Conservation (phyloP, 2,888 invertebrate species). For the Drosophila diplacantha region DNA sequence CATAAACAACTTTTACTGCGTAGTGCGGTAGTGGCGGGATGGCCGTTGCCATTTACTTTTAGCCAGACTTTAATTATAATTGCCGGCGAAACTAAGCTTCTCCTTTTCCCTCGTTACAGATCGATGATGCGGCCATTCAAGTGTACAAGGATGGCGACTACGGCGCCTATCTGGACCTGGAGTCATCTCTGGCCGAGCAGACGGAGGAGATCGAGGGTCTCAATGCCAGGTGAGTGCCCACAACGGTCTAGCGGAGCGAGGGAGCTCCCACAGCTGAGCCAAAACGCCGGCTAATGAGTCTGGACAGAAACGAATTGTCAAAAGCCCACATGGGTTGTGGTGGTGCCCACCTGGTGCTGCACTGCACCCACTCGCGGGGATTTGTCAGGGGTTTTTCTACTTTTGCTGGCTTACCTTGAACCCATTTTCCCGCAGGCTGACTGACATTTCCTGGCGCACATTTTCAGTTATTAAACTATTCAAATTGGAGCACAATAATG, state of each 20-base stretch:
- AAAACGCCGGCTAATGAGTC: conserved; percentile 38
- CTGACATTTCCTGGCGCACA: background rate
- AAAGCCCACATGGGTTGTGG: conserved; percentile 20
- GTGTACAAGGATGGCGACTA: conserved; percentile 98
- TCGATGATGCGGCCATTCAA: conserved; percentile 98
- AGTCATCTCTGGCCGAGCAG: conserved; percentile 97
- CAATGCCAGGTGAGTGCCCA: conserved; percentile 88
- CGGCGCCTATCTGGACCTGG: conserved; percentile 97
- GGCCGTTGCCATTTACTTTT: conserved; percentile 53
- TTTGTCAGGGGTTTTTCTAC: conserved; percentile 50
- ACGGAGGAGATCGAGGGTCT: conserved; percentile 98
- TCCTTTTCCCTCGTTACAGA: conserved; percentile 81
- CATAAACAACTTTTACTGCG: conserved; percentile 72
- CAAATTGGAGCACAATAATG: background rate
- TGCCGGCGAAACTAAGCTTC: conserved; percentile 44
- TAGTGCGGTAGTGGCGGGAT: conserved; percentile 52
- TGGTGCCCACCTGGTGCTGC: conserved; percentile 29
- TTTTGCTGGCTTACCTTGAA: conserved; percentile 52
- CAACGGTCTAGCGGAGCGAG: background rate
- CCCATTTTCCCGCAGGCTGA: conserved; percentile 40
- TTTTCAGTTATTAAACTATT: background rate
- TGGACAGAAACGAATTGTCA: conserved; percentile 36
- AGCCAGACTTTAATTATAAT: conserved; percentile 61
- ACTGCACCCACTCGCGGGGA: conserved; percentile 32
- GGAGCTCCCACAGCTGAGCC: conserved; percentile 4